Conservation (phyloP, 2,888 invertebrate species). For the Acleris holmiana region DNA sequence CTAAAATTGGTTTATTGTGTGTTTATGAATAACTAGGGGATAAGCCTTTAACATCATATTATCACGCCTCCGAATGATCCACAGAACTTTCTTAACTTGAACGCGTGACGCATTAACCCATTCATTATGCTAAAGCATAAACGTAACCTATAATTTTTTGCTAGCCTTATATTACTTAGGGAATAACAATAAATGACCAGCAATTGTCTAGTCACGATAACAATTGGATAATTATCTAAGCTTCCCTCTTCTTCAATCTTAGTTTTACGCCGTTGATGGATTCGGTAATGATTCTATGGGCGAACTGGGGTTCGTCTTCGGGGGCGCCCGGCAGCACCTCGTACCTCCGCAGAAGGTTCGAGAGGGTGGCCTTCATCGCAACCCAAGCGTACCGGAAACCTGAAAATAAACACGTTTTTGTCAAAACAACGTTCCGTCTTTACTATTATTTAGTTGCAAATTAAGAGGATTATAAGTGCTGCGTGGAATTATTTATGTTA, state of each 20-base stretch:
- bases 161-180: too few species aligned
- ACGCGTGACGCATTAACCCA: too few species aligned
- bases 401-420: conserved; percentile 34
- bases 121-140: too few species aligned
- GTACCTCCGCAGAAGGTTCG: conserved; percentile 50
- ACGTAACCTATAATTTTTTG: too few species aligned
- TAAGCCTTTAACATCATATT: too few species aligned
- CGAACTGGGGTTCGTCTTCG: conserved; percentile 50
- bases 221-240: conserved; percentile 14
- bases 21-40: too few species aligned
- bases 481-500: too few species aligned
- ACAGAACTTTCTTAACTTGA: too few species aligned
- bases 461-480: too few species aligned
- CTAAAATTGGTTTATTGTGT: too few species aligned
- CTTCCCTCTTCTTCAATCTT: conserved; percentile 44
- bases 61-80: too few species aligned
- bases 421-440: background rate
- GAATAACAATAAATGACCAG: conserved; percentile 4
- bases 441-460: background rate
- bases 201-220: conserved; percentile 11
- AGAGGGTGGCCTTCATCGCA: conserved; percentile 52
- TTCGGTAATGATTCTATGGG: conserved; percentile 51
- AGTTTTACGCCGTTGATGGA: conserved; percentile 51
- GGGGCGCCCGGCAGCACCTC: conserved; percentile 46
- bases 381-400: conserved; percentile 53